Evolutionary conservation across 2,888 invertebrate genomes (phyloP), one percentile per base, ranked within the genome.

Genomic region (Cartodere bifasciata): DNA sequence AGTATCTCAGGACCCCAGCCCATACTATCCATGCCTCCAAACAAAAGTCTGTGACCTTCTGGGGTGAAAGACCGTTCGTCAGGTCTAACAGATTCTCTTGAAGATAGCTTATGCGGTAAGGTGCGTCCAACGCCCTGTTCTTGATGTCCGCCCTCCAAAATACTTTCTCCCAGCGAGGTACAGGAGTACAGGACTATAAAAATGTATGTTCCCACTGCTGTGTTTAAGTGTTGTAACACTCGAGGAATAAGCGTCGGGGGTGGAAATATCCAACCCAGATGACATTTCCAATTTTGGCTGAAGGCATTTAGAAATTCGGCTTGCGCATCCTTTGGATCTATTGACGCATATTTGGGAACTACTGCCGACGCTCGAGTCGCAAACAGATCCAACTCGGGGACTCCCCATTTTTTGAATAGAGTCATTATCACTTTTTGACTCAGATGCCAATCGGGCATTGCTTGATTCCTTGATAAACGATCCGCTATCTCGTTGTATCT

Each of bases 61-160:
- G 32, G 7, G 35, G 35, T 5, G 36, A 28, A 3, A 20, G 24
- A 11, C 27, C 20, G 7, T 25, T 31, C 9, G 21, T 16, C 17
- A 36, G 13, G 23, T 40, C 41, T 17, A 36, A 12, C 10, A 38
- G 33, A 16, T 34, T 14, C 3, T 31, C 5, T 21, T 17, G 13
- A 4, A 41, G 22, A 16, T 42, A 28, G 9, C 21, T 24, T 7
- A 40, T 24, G 14, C 27, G 28, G 11, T 30, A 29, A 3, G 42
- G 39, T 7, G 34, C 23, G 13, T 31, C 36, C 16, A 39, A 4
- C 4, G 58, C 60, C 25, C 53, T 30, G 4, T 31, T n/a, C 34
- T 38, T 43, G 6, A 52, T 39, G 25, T 52, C 49, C 10, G 48
- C 32, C 41, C 42, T 26, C 49, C 52, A 52, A 31, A 47, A 52